Percentiles rank a stretch among this genome's conserved stretches.
Conservation (phyloP, 1,140 invertebrate species). For the Diploscapter pachys region DNA sequence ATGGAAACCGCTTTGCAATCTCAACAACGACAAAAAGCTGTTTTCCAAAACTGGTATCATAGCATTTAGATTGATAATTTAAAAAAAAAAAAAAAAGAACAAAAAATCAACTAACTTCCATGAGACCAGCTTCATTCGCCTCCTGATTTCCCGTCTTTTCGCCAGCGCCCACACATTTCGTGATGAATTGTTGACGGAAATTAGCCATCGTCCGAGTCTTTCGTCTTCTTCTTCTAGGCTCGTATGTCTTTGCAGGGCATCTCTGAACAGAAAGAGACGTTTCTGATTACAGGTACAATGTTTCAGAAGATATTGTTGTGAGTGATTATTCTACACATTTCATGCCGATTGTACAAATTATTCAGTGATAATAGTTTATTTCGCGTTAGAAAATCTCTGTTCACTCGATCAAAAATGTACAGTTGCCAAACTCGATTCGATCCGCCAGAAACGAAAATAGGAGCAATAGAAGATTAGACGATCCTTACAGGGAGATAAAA, state of each 20-base stretch:
- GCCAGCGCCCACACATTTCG: background rate
- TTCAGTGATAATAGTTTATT: background rate
- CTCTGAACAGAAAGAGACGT: background rate
- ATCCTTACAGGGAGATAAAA: too few species aligned
- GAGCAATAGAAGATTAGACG: too few species aligned
- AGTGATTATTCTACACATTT: background rate
- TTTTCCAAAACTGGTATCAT: background rate
- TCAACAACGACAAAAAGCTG: background rate
- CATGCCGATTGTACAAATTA: background rate
- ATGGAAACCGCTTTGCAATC: background rate
- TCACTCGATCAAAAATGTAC: too few species aligned
- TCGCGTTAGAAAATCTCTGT: background rate
- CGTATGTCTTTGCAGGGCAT: background rate
- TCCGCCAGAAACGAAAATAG: too few species aligned
- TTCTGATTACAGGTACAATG: background rate
- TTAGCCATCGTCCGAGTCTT: background rate
- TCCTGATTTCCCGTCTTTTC: background rate
- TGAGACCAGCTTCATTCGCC: background rate
- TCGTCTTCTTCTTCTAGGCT: background rate
- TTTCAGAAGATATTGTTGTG: background rate
- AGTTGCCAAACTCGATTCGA: background rate
- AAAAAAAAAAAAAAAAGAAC: background rate
- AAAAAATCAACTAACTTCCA: background rate
- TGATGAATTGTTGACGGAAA: conserved; percentile 11
- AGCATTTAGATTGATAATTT: background rate